Evolutionary conservation across 2,888 invertebrate genomes (phyloP).

Genomic region (Ophion ellenae): DNA sequence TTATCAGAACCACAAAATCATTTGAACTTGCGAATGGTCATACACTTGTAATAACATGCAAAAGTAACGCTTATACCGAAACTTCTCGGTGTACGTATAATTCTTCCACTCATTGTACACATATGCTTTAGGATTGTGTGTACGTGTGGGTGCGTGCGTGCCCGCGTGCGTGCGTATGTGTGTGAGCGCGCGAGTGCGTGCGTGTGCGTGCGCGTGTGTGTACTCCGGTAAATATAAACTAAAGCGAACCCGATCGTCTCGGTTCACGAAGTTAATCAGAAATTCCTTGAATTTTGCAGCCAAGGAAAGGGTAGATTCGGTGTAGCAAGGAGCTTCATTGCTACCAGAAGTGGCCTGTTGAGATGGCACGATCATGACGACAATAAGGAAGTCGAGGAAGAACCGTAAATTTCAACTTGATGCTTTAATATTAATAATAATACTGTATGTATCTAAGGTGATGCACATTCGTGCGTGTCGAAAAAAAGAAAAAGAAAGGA

Average conservation of each 20-base stretch:
- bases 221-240: too few relatives aligned
- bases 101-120: background rate
- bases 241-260: background rate
- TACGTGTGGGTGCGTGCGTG: slow-evolving; percentile 6
- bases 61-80: too few relatives aligned
- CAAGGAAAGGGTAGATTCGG: slow-evolving; percentile 95
- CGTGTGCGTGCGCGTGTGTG: background rate
- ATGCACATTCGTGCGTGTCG: too few relatives aligned
- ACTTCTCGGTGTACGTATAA: too few relatives aligned
- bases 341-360: slow-evolving; percentile 94
- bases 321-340: slow-evolving; percentile 93
- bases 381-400: slow-evolving; percentile 86
- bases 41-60: too few relatives aligned
- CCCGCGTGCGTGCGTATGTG: background rate
- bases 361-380: slow-evolving; percentile 92
- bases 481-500: slow-evolving; percentile 14
- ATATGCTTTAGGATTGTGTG: slow-evolving; percentile 15
- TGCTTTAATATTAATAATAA: slow-evolving; percentile 58
- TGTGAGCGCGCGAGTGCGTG: background rate
- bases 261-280: slow-evolving; percentile 42
- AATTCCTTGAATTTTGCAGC: slow-evolving; percentile 86
- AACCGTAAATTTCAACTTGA: slow-evolving; percentile 87
- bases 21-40: too few relatives aligned
- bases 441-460: slow-evolving; percentile 35
- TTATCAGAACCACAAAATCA: too few relatives aligned